phyloP scores from a whole-genome alignment of 2,888 invertebrate species.

The Emmelina monodactyla region DNA sequence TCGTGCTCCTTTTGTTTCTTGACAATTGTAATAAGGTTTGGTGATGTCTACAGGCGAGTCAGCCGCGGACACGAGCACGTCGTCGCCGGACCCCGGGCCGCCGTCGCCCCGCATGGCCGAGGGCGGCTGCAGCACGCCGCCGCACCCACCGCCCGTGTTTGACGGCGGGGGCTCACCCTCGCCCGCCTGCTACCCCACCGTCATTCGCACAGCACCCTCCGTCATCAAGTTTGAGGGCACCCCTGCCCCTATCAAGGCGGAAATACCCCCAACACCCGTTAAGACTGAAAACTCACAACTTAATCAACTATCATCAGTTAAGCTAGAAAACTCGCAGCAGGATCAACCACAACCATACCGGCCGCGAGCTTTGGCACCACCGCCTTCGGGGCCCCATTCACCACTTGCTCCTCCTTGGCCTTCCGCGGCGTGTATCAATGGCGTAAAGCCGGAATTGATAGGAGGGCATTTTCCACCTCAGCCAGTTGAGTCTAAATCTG shows the following conservation, averaged over 20 bases:
- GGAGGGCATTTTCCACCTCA: slow-evolving; percentile 67
- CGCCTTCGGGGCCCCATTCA: slow-evolving; percentile 46
- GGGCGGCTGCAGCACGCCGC: slow-evolving; percentile 70
- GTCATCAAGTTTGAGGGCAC: slow-evolving; percentile 69
- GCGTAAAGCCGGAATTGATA: slow-evolving; percentile 84
- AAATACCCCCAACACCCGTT: slow-evolving; percentile 30
- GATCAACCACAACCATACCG: slow-evolving; percentile 43
- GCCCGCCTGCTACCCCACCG: slow-evolving; percentile 56
- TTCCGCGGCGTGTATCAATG: slow-evolving; percentile 73
- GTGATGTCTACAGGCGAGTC: slow-evolving; percentile 77
- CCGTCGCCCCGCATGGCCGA: slow-evolving; percentile 82
- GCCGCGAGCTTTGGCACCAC: slow-evolving; percentile 45
- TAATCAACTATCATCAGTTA: slow-evolving; percentile 53
- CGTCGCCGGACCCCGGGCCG: slow-evolving; percentile 89
- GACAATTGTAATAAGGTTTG: slow-evolving; percentile 26
- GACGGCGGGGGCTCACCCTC: slow-evolving; percentile 55
- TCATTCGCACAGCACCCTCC: slow-evolving; percentile 67
- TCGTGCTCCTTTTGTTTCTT: slow-evolving; percentile 42
- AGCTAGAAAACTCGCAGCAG: slow-evolving; percentile 37
- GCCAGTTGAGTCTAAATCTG: slow-evolving; percentile 43
- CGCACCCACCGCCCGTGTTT: slow-evolving; percentile 63
- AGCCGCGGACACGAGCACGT: slow-evolving; percentile 91
- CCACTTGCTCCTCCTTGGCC: slow-evolving; percentile 61
- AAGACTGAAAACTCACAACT: slow-evolving; percentile 36
- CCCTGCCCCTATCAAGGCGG: slow-evolving; percentile 35